Conservation (phyloP, 2,113 vertebrate genomes). For the Rhineura floridana region DNA sequence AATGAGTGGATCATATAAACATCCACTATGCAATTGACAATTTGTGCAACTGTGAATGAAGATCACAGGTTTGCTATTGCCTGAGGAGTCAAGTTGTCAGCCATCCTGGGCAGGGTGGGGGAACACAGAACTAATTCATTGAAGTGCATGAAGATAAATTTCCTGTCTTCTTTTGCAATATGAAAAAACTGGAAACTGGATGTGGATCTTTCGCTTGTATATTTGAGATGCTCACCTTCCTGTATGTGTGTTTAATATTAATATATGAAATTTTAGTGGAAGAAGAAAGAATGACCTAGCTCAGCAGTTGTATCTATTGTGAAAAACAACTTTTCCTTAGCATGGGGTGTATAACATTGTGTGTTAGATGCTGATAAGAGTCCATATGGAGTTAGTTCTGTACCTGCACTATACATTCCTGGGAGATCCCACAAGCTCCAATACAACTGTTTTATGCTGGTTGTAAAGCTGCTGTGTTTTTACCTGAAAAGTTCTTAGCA, state of each 20-base stretch:
- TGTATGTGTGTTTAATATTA: background rate
- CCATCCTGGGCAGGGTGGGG: background rate
- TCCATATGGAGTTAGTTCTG: background rate
- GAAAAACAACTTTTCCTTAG: background rate
- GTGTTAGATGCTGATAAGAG: background rate
- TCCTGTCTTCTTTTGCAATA: background rate
- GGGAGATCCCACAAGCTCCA: background rate
- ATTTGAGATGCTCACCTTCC: background rate
- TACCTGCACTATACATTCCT: background rate
- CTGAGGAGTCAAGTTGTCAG: background rate
- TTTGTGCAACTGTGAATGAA: background rate
- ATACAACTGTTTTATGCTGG: background rate
- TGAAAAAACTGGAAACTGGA: background rate
- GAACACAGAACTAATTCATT: background rate
- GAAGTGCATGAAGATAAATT: background rate
- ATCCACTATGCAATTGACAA: background rate
- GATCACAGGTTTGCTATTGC: background rate
- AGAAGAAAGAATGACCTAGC: background rate
- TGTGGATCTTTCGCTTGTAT: background rate
- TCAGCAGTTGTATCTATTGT: background rate
- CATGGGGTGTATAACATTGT: background rate
- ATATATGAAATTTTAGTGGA: background rate
- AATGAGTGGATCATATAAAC: accelerated
- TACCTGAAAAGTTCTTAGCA: background rate
- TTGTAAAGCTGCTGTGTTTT: background rate